phyloP scores from a whole-genome alignment of 2,888 invertebrate genomes.

The Crocallis elinguaria region DNA sequence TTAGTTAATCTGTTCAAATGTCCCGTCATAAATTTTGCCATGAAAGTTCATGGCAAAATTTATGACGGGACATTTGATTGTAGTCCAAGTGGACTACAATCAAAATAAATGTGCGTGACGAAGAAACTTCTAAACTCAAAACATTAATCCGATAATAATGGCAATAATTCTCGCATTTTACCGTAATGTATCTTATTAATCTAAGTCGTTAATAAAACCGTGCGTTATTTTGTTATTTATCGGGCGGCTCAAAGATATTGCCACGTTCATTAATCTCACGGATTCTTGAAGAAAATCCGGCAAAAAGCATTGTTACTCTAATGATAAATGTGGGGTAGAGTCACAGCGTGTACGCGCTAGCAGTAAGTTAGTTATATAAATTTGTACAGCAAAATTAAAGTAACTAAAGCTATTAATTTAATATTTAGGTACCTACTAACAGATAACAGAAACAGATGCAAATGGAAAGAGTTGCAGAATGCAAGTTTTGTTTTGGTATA shows the following conservation, averaged over 20 bases:
- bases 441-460: too few species aligned
- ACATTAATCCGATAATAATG: slow-evolving; percentile 10
- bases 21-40: too few species aligned
- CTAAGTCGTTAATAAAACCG: slow-evolving; percentile 63
- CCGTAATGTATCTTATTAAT: slow-evolving; percentile 28
- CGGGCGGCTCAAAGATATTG: slow-evolving; percentile 73
- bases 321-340: slow-evolving; percentile 72
- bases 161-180: slow-evolving; percentile 20
- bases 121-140: background rate
- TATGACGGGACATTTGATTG: too few species aligned
- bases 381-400: too few species aligned
- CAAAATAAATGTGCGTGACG: slow-evolving; percentile 6
- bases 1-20: too few species aligned
- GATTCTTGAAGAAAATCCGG: slow-evolving; percentile 79
- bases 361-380: slow-evolving; percentile 9
- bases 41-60: too few species aligned
- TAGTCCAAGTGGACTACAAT: too few species aligned
- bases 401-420: too few species aligned
- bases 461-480: too few species aligned
- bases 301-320: slow-evolving; percentile 79
- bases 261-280: slow-evolving; percentile 79
- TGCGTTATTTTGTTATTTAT: slow-evolving; percentile 81
- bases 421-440: too few species aligned
- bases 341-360: background rate
- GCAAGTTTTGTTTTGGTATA: too few species aligned